Evolutionary conservation across 2,113 vertebrate species (phyloP), one percentile per base, ranked within the genome.

Genomic region (Elanus axillaris): DNA sequence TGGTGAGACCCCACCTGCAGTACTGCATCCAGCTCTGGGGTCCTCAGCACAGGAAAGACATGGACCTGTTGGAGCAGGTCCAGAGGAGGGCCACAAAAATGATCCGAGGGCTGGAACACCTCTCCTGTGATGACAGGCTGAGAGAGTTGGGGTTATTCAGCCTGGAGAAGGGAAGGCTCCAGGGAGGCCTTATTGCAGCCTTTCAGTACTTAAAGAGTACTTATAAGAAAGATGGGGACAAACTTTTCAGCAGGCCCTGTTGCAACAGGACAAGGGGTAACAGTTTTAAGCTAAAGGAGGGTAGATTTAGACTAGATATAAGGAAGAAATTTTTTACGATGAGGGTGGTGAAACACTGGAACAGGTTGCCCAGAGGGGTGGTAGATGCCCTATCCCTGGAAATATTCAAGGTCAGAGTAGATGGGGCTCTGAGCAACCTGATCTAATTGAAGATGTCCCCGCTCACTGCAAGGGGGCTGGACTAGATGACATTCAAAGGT

Each of bases 41-140:
- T 3, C 16, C 53, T 55, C 67, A 32, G 15, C 36, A 66, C 4
- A 53, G 43, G 22, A 1, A 36, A 48, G 29, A 55, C 0, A 0
- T 21, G 21, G 40, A 90, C 55, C 63, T 83, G 55, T 31, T 42
- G 40, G 25, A 84, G 13, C 0, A 1, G 47, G 21, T 0, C 31
- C 72, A 91, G 36, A 27, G 63, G 47, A 18, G 29, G 38, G 47
- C 3, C 47, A 4, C 0, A 0, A 42, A 67, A 63, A 1, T 69
- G 71, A 17, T 62, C 29, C 0, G 0, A 42, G 40, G 19, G 22
- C 34, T 75, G 69, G 38, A 89, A 45, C 22, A 11, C 31, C 43
- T 81, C 32, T 64, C 55, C 56, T 58, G 34, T 34, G 56, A 34
- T 11, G 55, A 58, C 18, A 34, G 32, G 55, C 32, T 58, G 31